Base-by-base conservation (phyloP, 2,113 vertebrate species). In the Mixornis gularis region DNA sequence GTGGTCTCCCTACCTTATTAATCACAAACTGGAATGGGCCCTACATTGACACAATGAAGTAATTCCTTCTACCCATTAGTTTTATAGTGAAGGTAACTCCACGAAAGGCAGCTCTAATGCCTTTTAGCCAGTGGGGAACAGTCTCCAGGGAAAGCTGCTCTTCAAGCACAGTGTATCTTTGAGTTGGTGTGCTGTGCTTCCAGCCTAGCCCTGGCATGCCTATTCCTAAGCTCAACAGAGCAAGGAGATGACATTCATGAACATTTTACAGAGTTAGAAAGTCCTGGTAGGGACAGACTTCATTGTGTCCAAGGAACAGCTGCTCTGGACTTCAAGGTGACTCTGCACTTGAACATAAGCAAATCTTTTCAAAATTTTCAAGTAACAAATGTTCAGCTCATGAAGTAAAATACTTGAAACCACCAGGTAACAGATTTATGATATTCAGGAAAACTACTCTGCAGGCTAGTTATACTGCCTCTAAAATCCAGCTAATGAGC, bases 31-130 rank as follows among this genome's bases (percentile, higher is more conserved):
- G 12, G 22, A 93, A 68, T 3, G 6, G 32, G 40, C 30, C n/a
- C 29, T 51, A 30, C 22, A n/a, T 0, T 24, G 18, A 41, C 9
- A 72, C 1, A 7, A 19, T 17, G 7, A 79, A 81, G 4, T 26
- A 49, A 46, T 34, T 41, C 17, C 40, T 79, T 72, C 53, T 34
- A 36, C 9, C 12, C 29, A 60, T 2, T 49, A 19, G 58, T 40
- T 79, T 66, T 16, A 53, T 4, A 68, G 18, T 9, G 4, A 66
- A 30, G 10, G 12, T 14, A 43, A 62, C 16, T 52, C 13, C 14
- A 27, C 41, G 36, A 40, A 73, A 66, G 18, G 25, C 30, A 74
- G 56, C 32, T 52, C 40, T 34, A 66, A 65, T 6, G 26, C 13
- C 20, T 51, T 85, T 68, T 13, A 88, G 49, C 38, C 41, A 25